Percentiles rank a stretch among this genome's conserved stretches.
Evolutionary conservation across 2,113 vertebrate species (phyloP).

Genomic region (Protomyctophum bolini): DNA sequence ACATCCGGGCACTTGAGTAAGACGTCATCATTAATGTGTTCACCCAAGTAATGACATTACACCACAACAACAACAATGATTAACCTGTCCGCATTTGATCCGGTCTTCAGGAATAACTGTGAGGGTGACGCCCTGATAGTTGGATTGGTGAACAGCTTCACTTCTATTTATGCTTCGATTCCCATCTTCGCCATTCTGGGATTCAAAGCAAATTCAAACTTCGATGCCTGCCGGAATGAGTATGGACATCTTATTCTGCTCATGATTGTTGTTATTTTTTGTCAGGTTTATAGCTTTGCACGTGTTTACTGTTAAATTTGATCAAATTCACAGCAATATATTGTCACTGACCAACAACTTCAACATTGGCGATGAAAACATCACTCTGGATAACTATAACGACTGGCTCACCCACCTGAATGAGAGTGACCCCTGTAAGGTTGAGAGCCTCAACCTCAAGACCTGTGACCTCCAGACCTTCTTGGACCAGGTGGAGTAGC

Average conservation of each 20-base stretch:
- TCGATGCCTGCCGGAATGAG: constrained; percentile 79
- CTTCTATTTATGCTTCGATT: constrained; percentile 87
- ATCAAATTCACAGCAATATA: constrained; percentile 80
- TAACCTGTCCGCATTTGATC: too few species aligned
- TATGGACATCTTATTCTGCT: constrained; percentile 48
- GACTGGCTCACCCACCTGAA: constrained; percentile 74
- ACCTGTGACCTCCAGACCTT: constrained; percentile 82
- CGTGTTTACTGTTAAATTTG: neutral
- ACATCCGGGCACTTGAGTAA: too few species aligned
- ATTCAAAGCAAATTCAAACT: constrained; percentile 85
- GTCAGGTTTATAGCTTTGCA: neutral
- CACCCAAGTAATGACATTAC: too few species aligned
- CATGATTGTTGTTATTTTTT: constrained; percentile 16
- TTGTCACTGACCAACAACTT: constrained; percentile 80
- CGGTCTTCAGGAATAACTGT: constrained; percentile 84
- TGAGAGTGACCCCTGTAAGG: constrained; percentile 56
- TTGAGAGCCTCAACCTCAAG: constrained; percentile 74
- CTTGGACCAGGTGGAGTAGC: constrained; percentile 81
- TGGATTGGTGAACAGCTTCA: constrained; percentile 84
- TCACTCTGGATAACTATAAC: constrained; percentile 76
- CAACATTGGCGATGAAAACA: constrained; percentile 78
- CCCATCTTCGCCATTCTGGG: constrained; percentile 88
- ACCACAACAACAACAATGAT: too few species aligned
- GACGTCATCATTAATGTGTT: too few species aligned
- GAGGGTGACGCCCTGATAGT: constrained; percentile 84